phyloP scores from a whole-genome alignment of 2,888 invertebrate species.

The Podotricha telesiphe region DNA sequence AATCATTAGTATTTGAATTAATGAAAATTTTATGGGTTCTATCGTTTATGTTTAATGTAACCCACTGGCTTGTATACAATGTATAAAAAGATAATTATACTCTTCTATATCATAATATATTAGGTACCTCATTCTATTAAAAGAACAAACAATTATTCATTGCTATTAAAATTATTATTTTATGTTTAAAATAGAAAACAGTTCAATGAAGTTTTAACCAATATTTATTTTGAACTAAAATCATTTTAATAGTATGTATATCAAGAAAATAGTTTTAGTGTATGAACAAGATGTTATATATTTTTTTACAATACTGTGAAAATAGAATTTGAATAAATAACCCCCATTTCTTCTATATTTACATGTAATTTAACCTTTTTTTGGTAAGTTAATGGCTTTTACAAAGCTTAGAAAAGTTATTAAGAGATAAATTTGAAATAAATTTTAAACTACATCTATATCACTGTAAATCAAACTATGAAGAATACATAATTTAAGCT shows the following conservation, averaged over 20 bases:
- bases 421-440: conserved; percentile 10
- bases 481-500: conserved; percentile 23
- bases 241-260: background rate
- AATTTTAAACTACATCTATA: conserved; percentile 14
- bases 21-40: conserved; percentile 7
- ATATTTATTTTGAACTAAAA: conserved; percentile 12
- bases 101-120: background rate
- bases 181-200: background rate
- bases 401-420: conserved; percentile 19
- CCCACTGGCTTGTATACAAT: background rate
- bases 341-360: conserved; percentile 20
- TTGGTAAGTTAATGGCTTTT: conserved; percentile 8
- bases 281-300: conserved; percentile 24
- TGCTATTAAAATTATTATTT: background rate
- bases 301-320: conserved; percentile 29
- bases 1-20: background rate
- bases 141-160: background rate
- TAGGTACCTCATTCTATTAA: conserved; percentile 2
- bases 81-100: background rate
- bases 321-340: conserved; percentile 16
- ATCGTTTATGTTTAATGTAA: background rate
- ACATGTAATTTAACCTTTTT: conserved; percentile 23
- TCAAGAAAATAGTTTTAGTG: conserved; percentile 17
- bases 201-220: background rate
- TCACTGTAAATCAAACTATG: conserved; percentile 8